Evolutionary conservation across 2,888 invertebrate species (phyloP).

Genomic region (Microctonus hyperodae): DNA sequence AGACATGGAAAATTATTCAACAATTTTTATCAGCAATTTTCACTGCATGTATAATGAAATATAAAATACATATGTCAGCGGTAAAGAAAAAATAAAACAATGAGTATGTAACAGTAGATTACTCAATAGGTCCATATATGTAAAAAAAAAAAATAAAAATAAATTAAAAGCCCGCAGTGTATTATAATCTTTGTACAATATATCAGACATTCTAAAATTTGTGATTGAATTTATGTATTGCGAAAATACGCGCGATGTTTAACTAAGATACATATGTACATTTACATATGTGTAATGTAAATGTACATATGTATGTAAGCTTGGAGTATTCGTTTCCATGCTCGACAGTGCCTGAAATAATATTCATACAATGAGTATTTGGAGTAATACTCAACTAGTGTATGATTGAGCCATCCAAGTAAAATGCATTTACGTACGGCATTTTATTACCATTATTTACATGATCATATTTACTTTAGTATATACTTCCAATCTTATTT

Average conservation of each 20-base stretch:
- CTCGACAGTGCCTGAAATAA: conserved; percentile 44
- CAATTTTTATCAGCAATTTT: too few species aligned
- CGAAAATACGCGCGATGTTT: conserved; percentile 28
- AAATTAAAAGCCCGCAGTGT: background rate
- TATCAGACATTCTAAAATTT: background rate
- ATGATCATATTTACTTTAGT: background rate
- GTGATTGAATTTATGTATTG: conserved; percentile 21
- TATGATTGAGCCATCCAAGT: background rate
- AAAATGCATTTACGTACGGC: background rate
- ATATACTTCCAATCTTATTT: background rate
- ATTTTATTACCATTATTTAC: background rate
- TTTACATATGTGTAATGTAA: conserved; percentile 29
- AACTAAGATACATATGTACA: conserved; percentile 18
- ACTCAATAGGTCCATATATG: background rate
- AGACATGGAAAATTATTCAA: too few species aligned
- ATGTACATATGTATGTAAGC: background rate
- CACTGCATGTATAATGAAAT: too few species aligned
- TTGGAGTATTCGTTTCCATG: conserved; percentile 41
- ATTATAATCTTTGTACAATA: background rate
- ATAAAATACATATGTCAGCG: too few species aligned
- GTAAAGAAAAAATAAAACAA: too few species aligned
- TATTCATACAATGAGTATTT: conserved; percentile 24
- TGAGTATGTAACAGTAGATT: too few species aligned
- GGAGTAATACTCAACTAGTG: background rate
- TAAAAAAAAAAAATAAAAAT: too few species aligned